Percentiles rank a stretch among this genome's conserved stretches.
Conservation (phyloP, 92 coral and sea anemone species). For the Zoanthus solanderi region DNA sequence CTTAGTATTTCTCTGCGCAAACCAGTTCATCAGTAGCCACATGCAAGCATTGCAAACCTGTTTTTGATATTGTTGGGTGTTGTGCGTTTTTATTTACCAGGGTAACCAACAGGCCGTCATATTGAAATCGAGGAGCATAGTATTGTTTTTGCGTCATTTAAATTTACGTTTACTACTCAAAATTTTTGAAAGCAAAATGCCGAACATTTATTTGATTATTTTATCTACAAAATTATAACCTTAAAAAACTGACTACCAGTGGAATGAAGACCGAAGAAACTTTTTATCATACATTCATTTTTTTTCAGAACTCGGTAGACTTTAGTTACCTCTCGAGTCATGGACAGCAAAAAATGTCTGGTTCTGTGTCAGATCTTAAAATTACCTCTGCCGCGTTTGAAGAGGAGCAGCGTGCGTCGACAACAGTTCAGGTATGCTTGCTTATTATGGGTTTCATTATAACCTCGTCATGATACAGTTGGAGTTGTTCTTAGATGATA, state of each 20-base stretch:
- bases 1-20: too few relatives aligned
- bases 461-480: too few relatives aligned
- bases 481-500: too few relatives aligned
- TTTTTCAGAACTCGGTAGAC: constrained; percentile 79
- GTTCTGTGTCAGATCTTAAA: constrained; percentile 73
- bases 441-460: too few relatives aligned
- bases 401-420: constrained; percentile 74
- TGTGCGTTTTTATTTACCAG: neutral
- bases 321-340: constrained; percentile 74
- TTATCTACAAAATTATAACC: too few relatives aligned
- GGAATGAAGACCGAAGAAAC: neutral
- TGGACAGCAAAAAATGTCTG: constrained; percentile 84
- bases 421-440: constrained; percentile 76
- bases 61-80: too few relatives aligned
- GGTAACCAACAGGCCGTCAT: neutral
- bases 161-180: neutral
- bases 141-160: neutral
- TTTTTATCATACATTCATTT: neutral
- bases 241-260: too few relatives aligned
- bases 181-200: too few relatives aligned
- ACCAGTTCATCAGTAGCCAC: too few relatives aligned
- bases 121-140: neutral
- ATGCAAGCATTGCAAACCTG: too few relatives aligned
- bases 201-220: too few relatives aligned
- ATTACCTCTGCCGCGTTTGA: constrained; percentile 93